These are phyloP conservation scores for Nudaria mundana DNA, from an alignment of 2,888 invertebrate species.

Conservation along the genomic window DNA sequence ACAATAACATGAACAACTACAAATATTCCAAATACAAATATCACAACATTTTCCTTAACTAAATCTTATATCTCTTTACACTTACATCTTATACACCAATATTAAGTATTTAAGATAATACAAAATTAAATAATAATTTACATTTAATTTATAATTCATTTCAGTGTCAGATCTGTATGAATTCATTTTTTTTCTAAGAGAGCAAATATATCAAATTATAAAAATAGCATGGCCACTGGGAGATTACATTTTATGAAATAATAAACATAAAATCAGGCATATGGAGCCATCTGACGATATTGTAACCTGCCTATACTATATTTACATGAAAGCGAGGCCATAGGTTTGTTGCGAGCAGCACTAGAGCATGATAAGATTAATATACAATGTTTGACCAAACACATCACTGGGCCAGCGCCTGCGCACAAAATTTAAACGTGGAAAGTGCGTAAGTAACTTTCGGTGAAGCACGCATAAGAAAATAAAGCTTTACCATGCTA, in stretches of 20 bases:
- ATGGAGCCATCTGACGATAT: conserved; percentile 24
- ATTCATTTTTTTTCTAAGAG: conserved; percentile 34
- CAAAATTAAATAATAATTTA: conserved; percentile 55
- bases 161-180: conserved; percentile 31
- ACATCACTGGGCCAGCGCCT: too few species aligned
- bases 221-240: conserved; percentile 73
- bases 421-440: too few species aligned
- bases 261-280: conserved; percentile 25
- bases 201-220: conserved; percentile 50
- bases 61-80: conserved; percentile 71
- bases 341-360: too few species aligned
- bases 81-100: conserved; percentile 72
- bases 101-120: conserved; percentile 63
- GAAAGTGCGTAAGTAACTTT: too few species aligned
- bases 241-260: conserved; percentile 59
- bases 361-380: too few species aligned
- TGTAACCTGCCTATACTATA: too few species aligned
- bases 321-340: too few species aligned
- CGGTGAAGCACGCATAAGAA: too few species aligned
- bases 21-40: conserved; percentile 81
- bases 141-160: conserved; percentile 38
- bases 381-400: too few species aligned
- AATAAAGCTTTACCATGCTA: too few species aligned
- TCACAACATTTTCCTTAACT: conserved; percentile 78
- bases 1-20: conserved; percentile 42